Conservation (phyloP, 1,140 invertebrate species). For the Matsumurasca onukii region DNA sequence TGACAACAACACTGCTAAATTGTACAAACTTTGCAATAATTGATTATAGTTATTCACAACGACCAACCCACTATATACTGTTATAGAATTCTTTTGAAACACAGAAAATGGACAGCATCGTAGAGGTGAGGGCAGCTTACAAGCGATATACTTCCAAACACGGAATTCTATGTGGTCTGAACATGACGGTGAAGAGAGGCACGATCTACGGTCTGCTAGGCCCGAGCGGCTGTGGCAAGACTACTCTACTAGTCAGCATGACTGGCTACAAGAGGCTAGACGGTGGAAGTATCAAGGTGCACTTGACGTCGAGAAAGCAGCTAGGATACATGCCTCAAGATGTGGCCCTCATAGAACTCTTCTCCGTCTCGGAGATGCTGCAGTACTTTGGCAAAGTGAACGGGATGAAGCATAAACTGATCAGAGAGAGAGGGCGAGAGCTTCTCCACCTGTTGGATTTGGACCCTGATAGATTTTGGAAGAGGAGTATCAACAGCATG, state of each 20-base stretch:
- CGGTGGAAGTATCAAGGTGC: conserved; percentile 37
- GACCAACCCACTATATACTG: too few species aligned
- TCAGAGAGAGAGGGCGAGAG: conserved; percentile 65
- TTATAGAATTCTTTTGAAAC: too few species aligned
- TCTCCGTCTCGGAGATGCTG: conserved; percentile 80
- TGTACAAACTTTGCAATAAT: too few species aligned
- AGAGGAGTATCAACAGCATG: conserved; percentile 44
- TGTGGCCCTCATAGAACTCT: conserved; percentile 82
- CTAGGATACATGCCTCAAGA: conserved; percentile 89
- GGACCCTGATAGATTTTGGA: conserved; percentile 54
- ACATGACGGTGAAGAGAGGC: too few species aligned
- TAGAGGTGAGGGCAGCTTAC: too few species aligned
- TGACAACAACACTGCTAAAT: too few species aligned
- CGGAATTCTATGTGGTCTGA: too few species aligned
- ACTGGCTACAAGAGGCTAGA: conserved; percentile 47
- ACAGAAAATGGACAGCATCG: too few species aligned
- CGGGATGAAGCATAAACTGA: conserved; percentile 64
- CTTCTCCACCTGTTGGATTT: conserved; percentile 72
- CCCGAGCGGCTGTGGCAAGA: conserved; percentile 49
- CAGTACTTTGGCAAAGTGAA: conserved; percentile 88
- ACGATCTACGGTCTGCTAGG: conserved; percentile 53
- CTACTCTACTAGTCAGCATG: conserved; percentile 52
- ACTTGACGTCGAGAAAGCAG: conserved; percentile 33
- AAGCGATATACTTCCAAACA: too few species aligned
- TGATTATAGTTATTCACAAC: too few species aligned